Percentiles rank a stretch among this genome's conserved stretches.
Conservation (phyloP, 2,113 vertebrate genomes). For the Vanacampus margaritifer region DNA sequence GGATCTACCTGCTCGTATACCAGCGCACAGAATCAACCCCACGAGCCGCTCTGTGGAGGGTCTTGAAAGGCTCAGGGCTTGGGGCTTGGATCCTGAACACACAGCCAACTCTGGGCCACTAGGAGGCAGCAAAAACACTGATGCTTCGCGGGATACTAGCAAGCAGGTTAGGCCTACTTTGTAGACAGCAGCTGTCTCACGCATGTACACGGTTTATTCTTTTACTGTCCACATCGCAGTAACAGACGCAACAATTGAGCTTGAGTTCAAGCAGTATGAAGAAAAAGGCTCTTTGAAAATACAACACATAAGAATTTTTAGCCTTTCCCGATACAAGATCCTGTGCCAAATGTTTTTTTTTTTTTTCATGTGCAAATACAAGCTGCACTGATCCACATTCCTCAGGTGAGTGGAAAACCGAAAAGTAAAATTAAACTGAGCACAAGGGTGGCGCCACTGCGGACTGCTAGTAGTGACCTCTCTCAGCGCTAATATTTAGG, state of each 20-base stretch:
- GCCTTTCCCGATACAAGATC: background rate
- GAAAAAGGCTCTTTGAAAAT: background rate
- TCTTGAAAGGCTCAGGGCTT: conserved; percentile 46
- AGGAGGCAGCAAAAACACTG: conserved; percentile 21
- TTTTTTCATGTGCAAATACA: background rate
- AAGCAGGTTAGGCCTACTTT: conserved; percentile 26
- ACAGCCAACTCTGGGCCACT: conserved; percentile 11
- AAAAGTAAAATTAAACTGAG: background rate
- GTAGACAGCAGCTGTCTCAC: background rate
- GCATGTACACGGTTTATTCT: background rate
- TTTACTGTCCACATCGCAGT: background rate
- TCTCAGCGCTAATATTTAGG: background rate
- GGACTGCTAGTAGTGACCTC: background rate
- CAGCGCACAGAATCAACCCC: conserved; percentile 46
- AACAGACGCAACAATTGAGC: background rate
- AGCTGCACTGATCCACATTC: background rate
- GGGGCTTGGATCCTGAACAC: conserved; percentile 32
- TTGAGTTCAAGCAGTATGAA: background rate
- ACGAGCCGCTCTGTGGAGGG: conserved; percentile 58
- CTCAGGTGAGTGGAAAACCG: background rate
- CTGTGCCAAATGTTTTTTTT: background rate
- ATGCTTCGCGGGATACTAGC: background rate
- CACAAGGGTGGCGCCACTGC: background rate
- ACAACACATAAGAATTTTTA: background rate
- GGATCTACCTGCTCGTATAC: conserved; percentile 65